These are phyloP conservation scores for Gavia stellata DNA, from an alignment of 2,113 vertebrate genomes.

Conservation along the genomic window DNA sequence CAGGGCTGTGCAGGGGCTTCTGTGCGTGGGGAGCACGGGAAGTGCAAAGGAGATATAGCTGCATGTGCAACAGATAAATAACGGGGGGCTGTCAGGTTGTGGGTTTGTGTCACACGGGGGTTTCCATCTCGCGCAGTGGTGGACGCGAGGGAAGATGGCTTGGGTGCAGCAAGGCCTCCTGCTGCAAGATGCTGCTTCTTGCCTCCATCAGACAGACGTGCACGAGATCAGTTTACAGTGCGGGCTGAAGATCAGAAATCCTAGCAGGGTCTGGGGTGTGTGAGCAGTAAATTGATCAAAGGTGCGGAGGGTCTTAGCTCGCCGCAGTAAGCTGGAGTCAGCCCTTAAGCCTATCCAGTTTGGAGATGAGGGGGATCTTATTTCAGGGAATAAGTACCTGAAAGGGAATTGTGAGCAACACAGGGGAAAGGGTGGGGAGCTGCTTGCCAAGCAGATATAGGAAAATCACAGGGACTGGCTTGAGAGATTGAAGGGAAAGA, in stretches of 20 bases:
- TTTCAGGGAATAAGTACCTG: conserved; percentile 30
- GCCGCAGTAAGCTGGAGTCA: not conserved
- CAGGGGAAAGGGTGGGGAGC: not conserved
- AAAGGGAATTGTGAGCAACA: not conserved
- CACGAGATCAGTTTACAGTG: not conserved
- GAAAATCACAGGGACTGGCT: not conserved
- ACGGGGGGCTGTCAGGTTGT: fast-evolving
- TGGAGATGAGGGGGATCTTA: conserved; percentile 25
- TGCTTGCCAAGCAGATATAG: not conserved
- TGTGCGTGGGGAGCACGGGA: fast-evolving
- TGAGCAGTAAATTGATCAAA: conserved; percentile 32
- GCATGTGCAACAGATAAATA: not conserved
- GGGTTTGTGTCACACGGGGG: fast-evolving
- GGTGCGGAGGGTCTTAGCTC: conserved; percentile 11
- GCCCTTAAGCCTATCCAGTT: not conserved
- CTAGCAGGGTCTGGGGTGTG: not conserved
- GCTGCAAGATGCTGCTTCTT: not conserved
- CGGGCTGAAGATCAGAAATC: not conserved
- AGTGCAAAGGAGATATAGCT: not conserved
- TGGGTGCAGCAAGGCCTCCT: not conserved
- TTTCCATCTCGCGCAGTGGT: not conserved
- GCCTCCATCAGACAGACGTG: not conserved
- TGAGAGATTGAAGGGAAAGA: not conserved
- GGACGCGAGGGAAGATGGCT: not conserved
- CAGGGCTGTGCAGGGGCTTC: not conserved